Conservation (phyloP, 2,888 invertebrate species). For the Spisula subtruncata region DNA sequence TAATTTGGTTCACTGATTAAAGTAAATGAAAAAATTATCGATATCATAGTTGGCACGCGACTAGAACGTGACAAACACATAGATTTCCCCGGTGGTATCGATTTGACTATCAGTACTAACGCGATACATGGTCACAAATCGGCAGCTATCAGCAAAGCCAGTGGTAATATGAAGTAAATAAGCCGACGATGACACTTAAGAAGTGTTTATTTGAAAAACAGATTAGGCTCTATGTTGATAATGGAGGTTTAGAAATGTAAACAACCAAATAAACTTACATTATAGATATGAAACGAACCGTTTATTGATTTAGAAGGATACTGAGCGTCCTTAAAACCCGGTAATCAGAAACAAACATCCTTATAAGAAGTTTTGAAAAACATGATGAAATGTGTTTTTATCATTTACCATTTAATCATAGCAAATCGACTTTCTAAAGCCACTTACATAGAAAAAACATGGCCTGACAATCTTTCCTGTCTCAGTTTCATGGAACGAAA, state of each 20-base stretch:
- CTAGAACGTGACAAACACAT: neutral
- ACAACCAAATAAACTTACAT: neutral
- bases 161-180: slow-evolving; percentile 1
- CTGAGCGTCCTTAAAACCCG: neutral
- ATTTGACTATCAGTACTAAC: neutral
- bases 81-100: neutral
- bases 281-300: neutral
- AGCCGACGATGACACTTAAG: slow-evolving; percentile 4
- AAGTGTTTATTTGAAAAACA: slow-evolving; percentile 23
- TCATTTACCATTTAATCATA: too few relatives aligned
- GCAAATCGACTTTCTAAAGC: too few relatives aligned
- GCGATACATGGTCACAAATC: neutral
- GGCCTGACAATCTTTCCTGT: too few relatives aligned
- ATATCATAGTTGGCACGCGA: neutral
- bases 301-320: neutral
- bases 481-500: too few relatives aligned
- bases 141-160: neutral
- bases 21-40: slow-evolving; percentile 4
- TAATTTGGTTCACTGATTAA: slow-evolving; percentile 7
- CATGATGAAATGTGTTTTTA: too few relatives aligned
- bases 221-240: slow-evolving; percentile 5
- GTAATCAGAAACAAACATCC: too few relatives aligned
- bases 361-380: too few relatives aligned
- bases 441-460: too few relatives aligned
- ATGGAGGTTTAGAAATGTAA: neutral